Conservation (phyloP, 2,797 vertebrate genomes). For the Megalops cyprinoides region DNA sequence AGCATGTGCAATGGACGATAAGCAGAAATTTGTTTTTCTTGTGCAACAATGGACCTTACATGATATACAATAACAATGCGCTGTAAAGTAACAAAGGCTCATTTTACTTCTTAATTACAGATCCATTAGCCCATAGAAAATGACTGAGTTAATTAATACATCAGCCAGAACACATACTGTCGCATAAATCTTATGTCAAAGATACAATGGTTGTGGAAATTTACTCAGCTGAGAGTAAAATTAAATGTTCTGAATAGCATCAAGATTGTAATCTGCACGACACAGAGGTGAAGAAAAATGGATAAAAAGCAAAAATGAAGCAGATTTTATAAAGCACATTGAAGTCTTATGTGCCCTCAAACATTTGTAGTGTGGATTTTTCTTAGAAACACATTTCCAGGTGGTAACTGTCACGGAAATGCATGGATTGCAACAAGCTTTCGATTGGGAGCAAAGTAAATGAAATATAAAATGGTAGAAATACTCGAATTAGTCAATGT, state of each 20-base stretch:
- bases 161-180: too few relatives aligned
- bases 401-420: neutral
- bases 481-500: neutral
- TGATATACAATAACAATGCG: slow-evolving; percentile 48
- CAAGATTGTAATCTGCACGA: neutral
- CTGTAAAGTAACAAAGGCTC: slow-evolving; percentile 49
- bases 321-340: neutral
- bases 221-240: neutral
- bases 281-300: neutral
- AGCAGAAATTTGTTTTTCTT: slow-evolving; percentile 34
- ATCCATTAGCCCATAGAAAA: slow-evolving; percentile 44
- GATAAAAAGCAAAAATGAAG: neutral
- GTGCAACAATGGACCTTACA: slow-evolving; percentile 44
- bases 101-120: slow-evolving; percentile 56
- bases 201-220: slow-evolving; percentile 8
- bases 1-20: slow-evolving; percentile 17
- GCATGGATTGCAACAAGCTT: neutral
- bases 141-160: neutral
- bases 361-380: neutral
- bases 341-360: neutral
- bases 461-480: neutral
- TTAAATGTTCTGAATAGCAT: neutral
- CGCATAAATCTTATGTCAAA: neutral
- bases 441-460: neutral
- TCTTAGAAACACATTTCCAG: neutral